A percentile compares a stretch with the other conserved stretches of the same genome.
phyloP scores from a whole-genome alignment of 2,888 invertebrate species.

The Atrina japonica region DNA sequence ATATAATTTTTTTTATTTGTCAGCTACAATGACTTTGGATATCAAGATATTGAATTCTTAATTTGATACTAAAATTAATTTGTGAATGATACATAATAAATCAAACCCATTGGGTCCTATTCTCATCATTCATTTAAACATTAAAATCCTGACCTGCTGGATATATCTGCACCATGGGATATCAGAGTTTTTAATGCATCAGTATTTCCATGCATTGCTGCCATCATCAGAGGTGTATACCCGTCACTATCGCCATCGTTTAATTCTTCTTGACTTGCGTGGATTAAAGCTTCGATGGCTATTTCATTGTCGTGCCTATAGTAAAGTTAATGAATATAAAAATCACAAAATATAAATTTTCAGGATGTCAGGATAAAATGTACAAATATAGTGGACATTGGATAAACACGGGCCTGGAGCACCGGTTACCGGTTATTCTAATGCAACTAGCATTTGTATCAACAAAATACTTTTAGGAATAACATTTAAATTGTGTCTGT shows the following conservation, averaged over 20 bases:
- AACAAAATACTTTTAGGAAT: no score
- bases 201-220: constrained; percentile 50
- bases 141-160: constrained; percentile 47
- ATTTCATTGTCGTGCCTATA: constrained; percentile 53
- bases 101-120: no score
- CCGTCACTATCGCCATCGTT: constrained; percentile 62
- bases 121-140: no score
- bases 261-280: constrained; percentile 54
- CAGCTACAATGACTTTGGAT: no score
- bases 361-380: neutral
- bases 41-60: no score
- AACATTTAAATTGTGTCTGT: neutral
- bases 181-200: constrained; percentile 52
- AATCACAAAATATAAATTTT: neutral
- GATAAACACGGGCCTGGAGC: neutral
- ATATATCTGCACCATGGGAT: constrained; percentile 55
- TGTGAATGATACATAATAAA: no score
- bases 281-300: constrained; percentile 51
- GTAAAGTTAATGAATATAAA: neutral
- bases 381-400: no score
- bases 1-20: no score
- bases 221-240: constrained; percentile 56
- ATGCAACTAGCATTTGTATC: no score
- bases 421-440: no score
- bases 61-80: no score